Evolutionary conservation across 1,140 invertebrate genomes (phyloP), one percentile per base, ranked within the genome.

Genomic region (Adoxophyes honmai): DNA sequence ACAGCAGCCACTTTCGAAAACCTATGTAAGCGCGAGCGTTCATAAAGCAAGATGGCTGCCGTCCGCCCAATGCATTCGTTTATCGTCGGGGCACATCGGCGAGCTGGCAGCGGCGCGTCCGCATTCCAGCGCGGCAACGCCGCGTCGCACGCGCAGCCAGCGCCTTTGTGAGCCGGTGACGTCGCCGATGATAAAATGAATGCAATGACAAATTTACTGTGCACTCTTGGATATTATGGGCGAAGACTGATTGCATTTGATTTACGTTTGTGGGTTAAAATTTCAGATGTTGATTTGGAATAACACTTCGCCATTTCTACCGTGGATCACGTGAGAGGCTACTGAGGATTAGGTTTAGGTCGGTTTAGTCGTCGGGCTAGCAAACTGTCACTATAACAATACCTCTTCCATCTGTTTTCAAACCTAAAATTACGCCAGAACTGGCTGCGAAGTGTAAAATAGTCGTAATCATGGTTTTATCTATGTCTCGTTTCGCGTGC

Each of bases 81-180:
- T 76, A 81, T 82, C 81, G 75, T 64, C 68, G 66, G 73, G 39
- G 59, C 77, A 68, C 63, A 75, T 73, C 72, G 66, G 71, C 70
- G 74, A 68, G 55, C 72, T 85, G 81, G 82, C 82, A 83, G 74
- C 82, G 74, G 60, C 57, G 69, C 79, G 76, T 64, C 73, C 82
- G 78, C 82, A 86, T 86, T 86, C 82, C 75, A 57, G 59, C 44
- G 62, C 72, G 80, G 82, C 82, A 86, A 82, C 82, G 78, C 78
- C 80, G 82, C 52, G 55, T 64, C 61, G 57, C 58, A 57, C 48
- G 55, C 62, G 42, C 64, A 60, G 66, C 63, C 61, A 70, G 67
- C 66, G 75, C 72, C 81, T 84, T 81, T 75, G 76, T 75, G 21
- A 28, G 21, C 62, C 71, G 38, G 60, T 81, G 78, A 80, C 81